These are phyloP conservation scores for Bombus haemorrhoidalis DNA, from an alignment of 1,140 invertebrate species.

Conservation along the genomic window DNA sequence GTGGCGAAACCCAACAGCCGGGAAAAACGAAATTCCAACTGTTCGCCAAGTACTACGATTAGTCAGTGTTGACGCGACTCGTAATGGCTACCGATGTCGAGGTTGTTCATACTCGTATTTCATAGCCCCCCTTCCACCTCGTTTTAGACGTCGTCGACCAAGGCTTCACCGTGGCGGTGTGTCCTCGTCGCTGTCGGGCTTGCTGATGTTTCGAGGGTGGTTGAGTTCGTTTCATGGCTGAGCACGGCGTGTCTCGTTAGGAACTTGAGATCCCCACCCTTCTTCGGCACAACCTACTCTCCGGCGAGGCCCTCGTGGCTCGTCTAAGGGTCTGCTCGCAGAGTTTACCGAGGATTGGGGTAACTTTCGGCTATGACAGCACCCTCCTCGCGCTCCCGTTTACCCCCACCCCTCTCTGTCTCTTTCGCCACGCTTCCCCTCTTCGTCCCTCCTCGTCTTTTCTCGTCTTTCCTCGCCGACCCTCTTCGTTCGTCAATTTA, in stretches of 20 bases:
- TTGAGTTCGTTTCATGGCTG: constrained; percentile 75
- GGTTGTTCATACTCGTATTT: constrained; percentile 75
- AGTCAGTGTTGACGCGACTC: constrained; percentile 69
- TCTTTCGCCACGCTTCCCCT: neutral
- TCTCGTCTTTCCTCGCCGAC: neutral
- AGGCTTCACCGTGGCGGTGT: constrained; percentile 25
- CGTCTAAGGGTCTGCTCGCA: constrained; percentile 62
- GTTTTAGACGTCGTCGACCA: constrained; percentile 50
- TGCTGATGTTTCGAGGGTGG: constrained; percentile 67
- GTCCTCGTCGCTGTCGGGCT: constrained; percentile 42
- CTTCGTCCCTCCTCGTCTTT: constrained; percentile 14
- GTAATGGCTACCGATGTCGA: constrained; percentile 68
- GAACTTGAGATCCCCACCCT: constrained; percentile 73
- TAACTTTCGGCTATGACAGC: constrained; percentile 75
- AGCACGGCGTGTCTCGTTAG: constrained; percentile 76
- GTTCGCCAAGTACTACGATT: constrained; percentile 64
- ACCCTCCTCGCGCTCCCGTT: constrained; percentile 35
- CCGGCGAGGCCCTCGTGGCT: constrained; percentile 52
- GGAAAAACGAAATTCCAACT: constrained; percentile 66
- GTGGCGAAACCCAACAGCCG: too few species aligned
- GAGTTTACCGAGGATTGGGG: constrained; percentile 69
- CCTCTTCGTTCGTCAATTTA: constrained; percentile 13
- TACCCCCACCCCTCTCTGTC: constrained; percentile 32
- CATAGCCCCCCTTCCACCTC: constrained; percentile 62
- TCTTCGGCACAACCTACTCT: constrained; percentile 57